phyloP scores from a whole-genome alignment of 2,113 vertebrate species.

The Amblyornis subalaris region DNA sequence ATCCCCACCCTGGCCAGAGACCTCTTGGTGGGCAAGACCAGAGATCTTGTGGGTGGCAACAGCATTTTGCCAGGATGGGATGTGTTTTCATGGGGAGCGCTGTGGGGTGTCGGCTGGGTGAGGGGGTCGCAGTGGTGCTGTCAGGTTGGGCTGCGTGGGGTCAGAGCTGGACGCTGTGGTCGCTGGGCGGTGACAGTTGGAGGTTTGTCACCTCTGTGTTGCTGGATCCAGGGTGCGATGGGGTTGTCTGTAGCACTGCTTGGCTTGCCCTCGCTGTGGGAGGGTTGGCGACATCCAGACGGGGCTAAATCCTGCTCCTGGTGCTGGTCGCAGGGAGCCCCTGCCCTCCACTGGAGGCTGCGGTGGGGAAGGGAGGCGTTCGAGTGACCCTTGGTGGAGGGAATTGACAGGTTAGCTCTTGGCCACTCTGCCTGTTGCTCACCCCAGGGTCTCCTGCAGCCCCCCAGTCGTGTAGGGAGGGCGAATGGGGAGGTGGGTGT shows the following conservation, averaged over 20 bases:
- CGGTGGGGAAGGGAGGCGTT: accelerated
- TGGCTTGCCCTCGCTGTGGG: accelerated
- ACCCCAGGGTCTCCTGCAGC: background rate
- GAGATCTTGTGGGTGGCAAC: accelerated
- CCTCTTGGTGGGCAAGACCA: accelerated
- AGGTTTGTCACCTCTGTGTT: background rate
- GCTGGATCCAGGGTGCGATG: accelerated
- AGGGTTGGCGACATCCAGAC: too few relatives aligned
- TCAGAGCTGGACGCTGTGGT: accelerated
- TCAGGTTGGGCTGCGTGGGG: accelerated
- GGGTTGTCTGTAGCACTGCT: background rate
- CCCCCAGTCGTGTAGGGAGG: accelerated
- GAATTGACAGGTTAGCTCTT: background rate
- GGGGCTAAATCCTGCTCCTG: background rate
- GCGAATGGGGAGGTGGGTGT: background rate
- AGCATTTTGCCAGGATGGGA: accelerated
- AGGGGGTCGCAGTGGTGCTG: background rate
- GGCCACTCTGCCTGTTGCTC: background rate
- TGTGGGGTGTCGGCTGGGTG: accelerated
- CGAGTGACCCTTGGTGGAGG: background rate
- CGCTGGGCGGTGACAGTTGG: accelerated
- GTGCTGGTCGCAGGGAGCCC: background rate
- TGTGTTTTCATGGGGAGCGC: accelerated
- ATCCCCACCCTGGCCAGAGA: background rate
- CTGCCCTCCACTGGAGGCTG: background rate